Base-by-base conservation (phyloP, 2,797 vertebrate genomes). In the Chaunax sp. region DNA sequence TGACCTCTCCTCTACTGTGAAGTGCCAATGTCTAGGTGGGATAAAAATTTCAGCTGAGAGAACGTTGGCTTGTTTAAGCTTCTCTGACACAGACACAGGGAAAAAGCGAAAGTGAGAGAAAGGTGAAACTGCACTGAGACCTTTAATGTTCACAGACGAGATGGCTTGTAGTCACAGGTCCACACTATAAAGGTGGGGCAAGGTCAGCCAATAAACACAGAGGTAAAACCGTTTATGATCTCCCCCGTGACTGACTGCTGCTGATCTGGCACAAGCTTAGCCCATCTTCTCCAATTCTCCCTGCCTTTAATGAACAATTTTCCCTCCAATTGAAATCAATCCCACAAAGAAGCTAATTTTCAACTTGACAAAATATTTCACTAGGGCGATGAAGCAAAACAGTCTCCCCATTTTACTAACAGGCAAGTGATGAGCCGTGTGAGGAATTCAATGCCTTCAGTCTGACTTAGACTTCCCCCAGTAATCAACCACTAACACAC, bases 291-390 rank as follows among this genome's bases (percentile, higher is more conserved):
- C 55, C 57, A 53, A 64, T 55, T 80, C 30, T 64, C 69, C 18
- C 44, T 67, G 65, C 43, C 43, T 56, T 65, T 64, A 75, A 79
- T 55, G 40, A 67, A 30, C 64, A 16, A 75, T 72, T 75, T 58
- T 26, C 33, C n/a, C 22, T 49, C 23, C 30, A 79, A 73, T 75
- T 81, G 23, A 69, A 85, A 77, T 75, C 74, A 64, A 22, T 19
- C 22, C 41, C 18, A 53, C 51, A 25, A 26, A 62, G 40, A 58
- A 46, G 64, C 49, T 60, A 44, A 84, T 82, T 58, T 81, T 72
- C 61, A 65, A 78, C 70, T 68, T 61, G 41, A 79, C 64, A 45
- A 69, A 72, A 54, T 54, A 28, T 73, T 80, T 61, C 5, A 6
- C 44, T 49, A 18, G 23, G 1, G 3, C 55, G 51, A 69, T 59